These are phyloP conservation scores for Andrena chrysosceles DNA, from an alignment of 2,888 invertebrate species.

Conservation along the genomic window DNA sequence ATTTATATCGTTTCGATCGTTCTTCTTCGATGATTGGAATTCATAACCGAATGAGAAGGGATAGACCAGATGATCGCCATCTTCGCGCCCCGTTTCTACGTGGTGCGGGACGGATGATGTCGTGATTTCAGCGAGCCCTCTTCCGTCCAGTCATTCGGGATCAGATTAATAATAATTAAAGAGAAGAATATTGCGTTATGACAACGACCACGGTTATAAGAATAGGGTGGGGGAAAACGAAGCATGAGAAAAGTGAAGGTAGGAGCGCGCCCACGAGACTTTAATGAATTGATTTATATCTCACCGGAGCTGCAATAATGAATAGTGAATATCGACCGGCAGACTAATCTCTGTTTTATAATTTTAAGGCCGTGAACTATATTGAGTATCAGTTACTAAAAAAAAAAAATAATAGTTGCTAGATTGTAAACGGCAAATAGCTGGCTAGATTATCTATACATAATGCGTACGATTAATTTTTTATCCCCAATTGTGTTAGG, in stretches of 20 bases:
- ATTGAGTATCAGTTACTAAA: slow-evolving; percentile 79
- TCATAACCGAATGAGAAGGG: not conserved
- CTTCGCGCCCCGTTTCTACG: slow-evolving; percentile 4
- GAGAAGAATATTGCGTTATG: slow-evolving; percentile 45
- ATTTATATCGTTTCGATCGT: slow-evolving; percentile 27
- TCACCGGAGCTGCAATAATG: slow-evolving; percentile 78
- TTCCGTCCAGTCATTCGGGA: slow-evolving; percentile 78
- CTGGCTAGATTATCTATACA: slow-evolving; percentile 78
- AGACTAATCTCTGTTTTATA: slow-evolving; percentile 81
- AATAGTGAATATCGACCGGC: slow-evolving; percentile 76
- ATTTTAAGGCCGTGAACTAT: slow-evolving; percentile 80
- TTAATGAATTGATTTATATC: slow-evolving; percentile 60
- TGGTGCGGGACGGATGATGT: slow-evolving; percentile 67
- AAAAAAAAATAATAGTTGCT: slow-evolving; percentile 70
- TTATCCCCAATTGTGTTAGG: slow-evolving; percentile 81
- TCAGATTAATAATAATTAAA: slow-evolving; percentile 54
- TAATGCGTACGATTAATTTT: slow-evolving; percentile 79
- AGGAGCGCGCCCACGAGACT: slow-evolving; percentile 41
- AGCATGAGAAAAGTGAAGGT: slow-evolving; percentile 6
- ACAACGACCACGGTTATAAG: slow-evolving; percentile 62
- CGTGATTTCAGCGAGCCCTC: slow-evolving; percentile 73
- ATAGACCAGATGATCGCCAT: slow-evolving; percentile 2
- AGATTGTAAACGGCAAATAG: slow-evolving; percentile 81
- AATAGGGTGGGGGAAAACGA: slow-evolving; percentile 6
- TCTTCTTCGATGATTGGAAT: slow-evolving; percentile 1